phyloP scores from a whole-genome alignment of 2,888 invertebrate genomes.

The Eulithis testata region DNA sequence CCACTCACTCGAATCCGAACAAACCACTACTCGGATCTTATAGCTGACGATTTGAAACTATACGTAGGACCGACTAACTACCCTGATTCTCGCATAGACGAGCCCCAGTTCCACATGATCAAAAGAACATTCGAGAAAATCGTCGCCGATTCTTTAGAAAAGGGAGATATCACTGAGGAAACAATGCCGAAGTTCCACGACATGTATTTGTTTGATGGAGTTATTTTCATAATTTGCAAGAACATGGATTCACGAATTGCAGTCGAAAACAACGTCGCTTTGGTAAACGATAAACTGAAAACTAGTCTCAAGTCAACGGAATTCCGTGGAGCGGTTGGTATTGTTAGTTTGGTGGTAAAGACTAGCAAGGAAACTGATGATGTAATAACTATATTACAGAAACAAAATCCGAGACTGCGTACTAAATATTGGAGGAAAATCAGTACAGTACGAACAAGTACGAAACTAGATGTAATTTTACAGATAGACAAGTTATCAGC shows the following conservation, averaged over 20 bases:
- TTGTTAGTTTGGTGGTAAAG: conserved; percentile 68
- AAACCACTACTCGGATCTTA: conserved; percentile 70
- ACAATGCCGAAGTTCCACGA: conserved; percentile 68
- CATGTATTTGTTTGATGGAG: conserved; percentile 75
- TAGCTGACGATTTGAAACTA: conserved; percentile 72
- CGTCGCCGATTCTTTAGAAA: conserved; percentile 53
- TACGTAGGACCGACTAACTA: conserved; percentile 73
- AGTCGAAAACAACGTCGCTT: conserved; percentile 58
- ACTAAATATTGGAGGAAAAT: conserved; percentile 77
- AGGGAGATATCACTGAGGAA: conserved; percentile 45
- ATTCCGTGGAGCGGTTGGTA: conserved; percentile 77
- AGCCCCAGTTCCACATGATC: conserved; percentile 61
- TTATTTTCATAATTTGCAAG: conserved; percentile 73
- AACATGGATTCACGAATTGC: conserved; percentile 60
- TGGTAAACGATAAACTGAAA: conserved; percentile 55
- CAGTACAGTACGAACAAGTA: conserved; percentile 58
- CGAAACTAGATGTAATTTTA: conserved; percentile 64
- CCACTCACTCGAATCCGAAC: conserved; percentile 66
- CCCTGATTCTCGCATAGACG: conserved; percentile 71
- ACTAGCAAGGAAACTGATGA: conserved; percentile 62
- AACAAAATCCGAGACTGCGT: conserved; percentile 68
- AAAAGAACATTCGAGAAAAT: conserved; percentile 64
- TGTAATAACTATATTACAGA: conserved; percentile 63
- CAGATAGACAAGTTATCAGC: conserved; percentile 78
- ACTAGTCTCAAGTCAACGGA: conserved; percentile 67